Percentiles rank a stretch among this genome's conserved stretches.
Conservation (phyloP, 1,140 invertebrate genomes). For the Bilobella aurantiaca region DNA sequence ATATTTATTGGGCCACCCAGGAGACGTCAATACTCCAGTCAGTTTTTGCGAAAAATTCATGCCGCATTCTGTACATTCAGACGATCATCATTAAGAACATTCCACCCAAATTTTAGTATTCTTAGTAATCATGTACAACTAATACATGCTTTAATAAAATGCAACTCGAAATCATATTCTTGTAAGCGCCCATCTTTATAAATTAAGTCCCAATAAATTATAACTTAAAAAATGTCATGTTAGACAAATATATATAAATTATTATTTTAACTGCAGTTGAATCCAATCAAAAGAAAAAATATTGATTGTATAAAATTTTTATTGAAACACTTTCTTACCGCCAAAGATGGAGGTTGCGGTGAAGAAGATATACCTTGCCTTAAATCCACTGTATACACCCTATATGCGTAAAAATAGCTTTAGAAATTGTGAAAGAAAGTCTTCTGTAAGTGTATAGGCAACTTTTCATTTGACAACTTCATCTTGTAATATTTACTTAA, state of each 20-base stretch:
- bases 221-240: too few species aligned
- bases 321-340: constrained; percentile 42
- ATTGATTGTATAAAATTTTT: too few species aligned
- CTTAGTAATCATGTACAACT: too few species aligned
- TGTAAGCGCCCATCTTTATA: too few species aligned
- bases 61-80: constrained; percentile 59
- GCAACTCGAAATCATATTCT: too few species aligned
- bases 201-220: too few species aligned
- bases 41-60: constrained; percentile 73
- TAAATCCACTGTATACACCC: constrained; percentile 78
- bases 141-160: too few species aligned
- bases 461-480: too few species aligned
- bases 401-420: neutral
- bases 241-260: too few species aligned
- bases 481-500: neutral
- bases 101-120: neutral
- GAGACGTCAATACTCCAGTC: constrained; percentile 74
- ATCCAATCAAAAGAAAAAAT: too few species aligned
- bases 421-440: neutral
- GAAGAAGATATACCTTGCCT: constrained; percentile 78
- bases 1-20: constrained; percentile 76
- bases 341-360: constrained; percentile 74
- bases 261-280: too few species aligned
- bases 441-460: too few species aligned
- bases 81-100: constrained; percentile 11